Percentiles rank a stretch among this genome's conserved stretches.
Evolutionary conservation across 2,797 vertebrate species (phyloP).

Genomic region (Muscicapa striata): DNA sequence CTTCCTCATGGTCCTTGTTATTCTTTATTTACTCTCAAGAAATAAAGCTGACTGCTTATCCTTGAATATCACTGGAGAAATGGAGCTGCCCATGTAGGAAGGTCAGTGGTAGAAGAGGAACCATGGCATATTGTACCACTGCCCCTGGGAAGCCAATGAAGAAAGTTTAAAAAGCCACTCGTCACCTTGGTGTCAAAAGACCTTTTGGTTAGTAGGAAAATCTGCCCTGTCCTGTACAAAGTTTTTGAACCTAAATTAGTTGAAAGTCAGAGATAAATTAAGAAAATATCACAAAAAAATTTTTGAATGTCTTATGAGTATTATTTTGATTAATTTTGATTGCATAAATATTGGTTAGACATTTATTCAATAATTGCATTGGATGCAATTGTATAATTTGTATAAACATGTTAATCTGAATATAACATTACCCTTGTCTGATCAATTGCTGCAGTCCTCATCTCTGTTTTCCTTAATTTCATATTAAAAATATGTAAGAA

Average conservation of each 20-base stretch:
- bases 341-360: background rate
- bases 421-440: fast-evolving
- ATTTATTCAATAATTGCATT: background rate
- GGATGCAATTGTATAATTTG: background rate
- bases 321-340: background rate
- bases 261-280: background rate
- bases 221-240: background rate
- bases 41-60: background rate
- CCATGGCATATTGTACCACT: no score
- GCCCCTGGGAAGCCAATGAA: background rate
- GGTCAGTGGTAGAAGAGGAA: background rate
- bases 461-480: background rate
- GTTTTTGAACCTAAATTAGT: background rate
- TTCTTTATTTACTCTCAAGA: background rate
- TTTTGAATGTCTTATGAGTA: background rate
- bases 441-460: background rate
- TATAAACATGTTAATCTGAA: background rate
- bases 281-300: background rate
- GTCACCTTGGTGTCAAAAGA: background rate
- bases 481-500: background rate
- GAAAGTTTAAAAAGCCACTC: background rate
- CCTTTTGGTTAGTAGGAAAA: background rate
- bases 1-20: background rate
- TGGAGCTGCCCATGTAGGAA: background rate
- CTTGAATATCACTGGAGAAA: background rate